phyloP scores from a whole-genome alignment of 1,140 invertebrate genomes.

The Medauroidea extradentata region DNA sequence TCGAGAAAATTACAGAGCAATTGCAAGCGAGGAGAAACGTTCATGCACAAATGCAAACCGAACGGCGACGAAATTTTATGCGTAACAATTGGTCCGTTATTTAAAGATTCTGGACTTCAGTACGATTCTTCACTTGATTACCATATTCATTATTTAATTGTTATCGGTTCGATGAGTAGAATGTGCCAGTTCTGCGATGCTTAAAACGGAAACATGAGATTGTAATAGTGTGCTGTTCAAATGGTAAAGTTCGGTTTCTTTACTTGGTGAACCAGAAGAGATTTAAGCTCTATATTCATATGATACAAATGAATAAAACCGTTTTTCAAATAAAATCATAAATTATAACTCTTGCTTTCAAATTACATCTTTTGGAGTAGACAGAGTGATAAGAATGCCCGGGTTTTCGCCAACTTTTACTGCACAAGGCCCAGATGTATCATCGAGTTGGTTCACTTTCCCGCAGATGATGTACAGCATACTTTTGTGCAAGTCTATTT shows the following conservation, averaged over 20 bases:
- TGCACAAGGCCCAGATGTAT: slow-evolving; percentile 48
- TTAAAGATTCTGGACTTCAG: slow-evolving; percentile 1
- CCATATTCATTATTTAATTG: neutral
- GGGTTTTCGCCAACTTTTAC: slow-evolving; percentile 42
- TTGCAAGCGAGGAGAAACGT: no score
- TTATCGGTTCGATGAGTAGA: slow-evolving; percentile 15
- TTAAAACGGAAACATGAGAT: slow-evolving; percentile 34
- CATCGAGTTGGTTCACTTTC: slow-evolving; percentile 39
- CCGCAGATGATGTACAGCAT: slow-evolving; percentile 25
- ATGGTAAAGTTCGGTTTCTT: slow-evolving; percentile 28
- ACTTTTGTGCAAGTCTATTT: slow-evolving; percentile 47
- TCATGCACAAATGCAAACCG: no score
- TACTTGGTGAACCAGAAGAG: no score
- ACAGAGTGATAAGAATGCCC: slow-evolving; percentile 22
- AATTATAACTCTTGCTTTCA: slow-evolving; percentile 42
- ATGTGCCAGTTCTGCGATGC: slow-evolving; percentile 36
- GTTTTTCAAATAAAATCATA: slow-evolving; percentile 41
- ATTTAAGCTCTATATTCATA: slow-evolving; percentile 23
- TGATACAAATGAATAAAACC: slow-evolving; percentile 29
- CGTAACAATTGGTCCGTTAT: no score
- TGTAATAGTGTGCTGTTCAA: slow-evolving; percentile 30
- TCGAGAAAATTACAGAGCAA: no score
- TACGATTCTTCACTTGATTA: slow-evolving; percentile 9
- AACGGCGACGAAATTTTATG: no score
- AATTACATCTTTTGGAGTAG: slow-evolving; percentile 40